Conservation (phyloP, 2,888 invertebrate species). For the Tortricodes alternella region DNA sequence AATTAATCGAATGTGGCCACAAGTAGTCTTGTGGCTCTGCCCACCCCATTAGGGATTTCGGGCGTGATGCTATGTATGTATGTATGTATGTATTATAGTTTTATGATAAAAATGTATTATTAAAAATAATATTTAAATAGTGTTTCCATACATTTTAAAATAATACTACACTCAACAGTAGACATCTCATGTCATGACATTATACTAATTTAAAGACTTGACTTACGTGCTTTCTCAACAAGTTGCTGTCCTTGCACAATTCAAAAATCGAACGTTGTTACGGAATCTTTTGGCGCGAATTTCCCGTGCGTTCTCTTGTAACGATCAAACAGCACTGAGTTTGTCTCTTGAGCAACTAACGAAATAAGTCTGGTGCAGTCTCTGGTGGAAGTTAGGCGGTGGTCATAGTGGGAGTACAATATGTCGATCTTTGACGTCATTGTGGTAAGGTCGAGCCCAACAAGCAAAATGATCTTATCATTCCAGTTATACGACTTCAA, state of each 20-base stretch:
- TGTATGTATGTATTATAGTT: too few relatives aligned
- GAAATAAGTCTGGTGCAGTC: slow-evolving; percentile 22
- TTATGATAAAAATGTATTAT: too few relatives aligned
- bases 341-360: slow-evolving; percentile 18
- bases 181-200: background rate
- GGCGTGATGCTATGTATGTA: too few relatives aligned
- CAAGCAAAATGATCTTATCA: too few relatives aligned
- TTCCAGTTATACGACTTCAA: too few relatives aligned
- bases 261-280: slow-evolving; percentile 13
- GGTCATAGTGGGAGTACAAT: background rate
- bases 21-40: too few relatives aligned
- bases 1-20: too few relatives aligned
- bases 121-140: too few relatives aligned
- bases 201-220: background rate
- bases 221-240: slow-evolving; percentile 23
- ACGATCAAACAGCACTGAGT: background rate
- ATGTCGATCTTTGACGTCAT: background rate
- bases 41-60: too few relatives aligned
- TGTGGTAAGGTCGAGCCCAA: background rate
- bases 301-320: background rate
- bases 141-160: background rate
- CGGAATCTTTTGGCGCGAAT: background rate
- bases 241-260: slow-evolving; percentile 18
- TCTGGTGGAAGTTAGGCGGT: slow-evolving; percentile 17
- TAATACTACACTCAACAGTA: too few relatives aligned